These are phyloP conservation scores for Heterotilapia buettikoferi DNA, from an alignment of 2,113 vertebrate genomes.

Conservation along the genomic window DNA sequence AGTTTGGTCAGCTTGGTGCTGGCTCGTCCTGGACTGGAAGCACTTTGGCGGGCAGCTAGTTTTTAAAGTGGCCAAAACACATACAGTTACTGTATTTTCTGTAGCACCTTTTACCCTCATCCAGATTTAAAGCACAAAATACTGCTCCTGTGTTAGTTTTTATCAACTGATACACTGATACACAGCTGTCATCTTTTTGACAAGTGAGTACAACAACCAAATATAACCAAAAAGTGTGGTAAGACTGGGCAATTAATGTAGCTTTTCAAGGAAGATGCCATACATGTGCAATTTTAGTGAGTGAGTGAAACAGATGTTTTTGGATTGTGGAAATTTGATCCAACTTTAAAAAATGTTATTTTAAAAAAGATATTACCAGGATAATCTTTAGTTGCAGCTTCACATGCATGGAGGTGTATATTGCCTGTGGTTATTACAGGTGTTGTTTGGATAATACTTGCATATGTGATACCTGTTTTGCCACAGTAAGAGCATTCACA, in stretches of 20 bases:
- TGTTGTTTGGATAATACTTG: not conserved
- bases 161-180: not conserved
- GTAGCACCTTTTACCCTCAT: not conserved
- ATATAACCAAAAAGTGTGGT: not conserved
- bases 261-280: not conserved
- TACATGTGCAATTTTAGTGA: not conserved
- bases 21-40: not conserved
- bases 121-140: not conserved
- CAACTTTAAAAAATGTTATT: not conserved
- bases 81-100: not conserved
- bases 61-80: not conserved
- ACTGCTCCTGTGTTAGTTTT: not conserved
- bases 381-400: not conserved
- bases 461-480: not conserved
- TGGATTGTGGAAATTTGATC: not conserved
- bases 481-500: not conserved
- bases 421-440: not conserved
- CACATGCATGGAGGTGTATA: not conserved
- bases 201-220: not conserved
- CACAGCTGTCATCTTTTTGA: not conserved
- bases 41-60: rapidly evolving
- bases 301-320: not conserved
- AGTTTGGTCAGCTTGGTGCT: not conserved
- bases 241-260: not conserved
- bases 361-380: not conserved